Base-by-base conservation (phyloP, 2,113 vertebrate species). In the Columbina picui region DNA sequence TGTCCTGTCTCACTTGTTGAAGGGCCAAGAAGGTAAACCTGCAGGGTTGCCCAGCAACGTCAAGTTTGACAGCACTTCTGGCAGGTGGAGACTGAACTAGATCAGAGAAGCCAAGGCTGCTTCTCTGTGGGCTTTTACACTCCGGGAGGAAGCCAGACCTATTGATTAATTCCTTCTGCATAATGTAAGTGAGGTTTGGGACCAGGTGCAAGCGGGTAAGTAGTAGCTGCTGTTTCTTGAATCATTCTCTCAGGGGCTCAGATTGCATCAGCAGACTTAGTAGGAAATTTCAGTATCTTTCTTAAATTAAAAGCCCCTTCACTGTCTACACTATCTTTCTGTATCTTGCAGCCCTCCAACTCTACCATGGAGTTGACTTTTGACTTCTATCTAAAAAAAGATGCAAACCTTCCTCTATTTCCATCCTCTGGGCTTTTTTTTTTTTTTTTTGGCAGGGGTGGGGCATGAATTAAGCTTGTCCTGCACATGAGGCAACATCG, bases 321-420 rank as follows among this genome's bases (percentile, higher is more conserved):
- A 21, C 45, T 65, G 30, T 13, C 8, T 34, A 20, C 0, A 4
- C 14, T 10, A 49, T 0, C 0, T 76, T 36, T 80, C 23, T 38
- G 38, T 71, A 59, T 73, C 57, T 63, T 14, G 8, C 22, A 71
- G 4, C 6, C 7, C 34, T 67, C 65, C 36, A 68, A 4, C 7
- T 92, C 78, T 73, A 57, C 26, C 32, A 76, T 6, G 7, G 65
- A 68, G 52, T 10, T 95, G 77, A 53, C 61, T 91, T 92, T 71
- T 53, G 21, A 60, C 12, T 76, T 79, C 14, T 21, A 10, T 30
- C 84, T n/a, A 4, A 0, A 39, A 91, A 82, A 67, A 79, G 63
- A 68, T 19, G 6, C 8, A 76, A 76, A 53, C 6, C 6, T 60
- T 61, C 27, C 65, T 0, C 0, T 67, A 39, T 60, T 91, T 86